Evolutionary conservation across 2,888 invertebrate species (phyloP), one percentile per base, ranked within the genome.

Genomic region (Julus scandinavius): DNA sequence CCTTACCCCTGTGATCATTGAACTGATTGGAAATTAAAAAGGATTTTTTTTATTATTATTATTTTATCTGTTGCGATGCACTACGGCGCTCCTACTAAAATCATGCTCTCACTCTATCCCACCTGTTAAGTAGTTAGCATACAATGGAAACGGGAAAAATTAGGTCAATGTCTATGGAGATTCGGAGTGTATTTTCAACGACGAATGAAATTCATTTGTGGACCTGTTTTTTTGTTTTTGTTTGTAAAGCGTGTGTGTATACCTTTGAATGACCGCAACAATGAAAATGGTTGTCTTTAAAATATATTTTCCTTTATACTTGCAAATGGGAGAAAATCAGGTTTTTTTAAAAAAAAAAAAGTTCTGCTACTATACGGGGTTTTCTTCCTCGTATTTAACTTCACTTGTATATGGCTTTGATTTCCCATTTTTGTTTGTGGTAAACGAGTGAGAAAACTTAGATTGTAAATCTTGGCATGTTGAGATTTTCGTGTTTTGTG

Each of bases 131-230:
- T 17, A 17, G 49, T 86, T 86, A 50, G 86, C 86, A 86, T 86
- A 86, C 86, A 49, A 86, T 45, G 29, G 49, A 49, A 49, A 49
- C 3, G 40, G 84, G 84, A 15, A 50, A 86, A 86, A 49, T 86
- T 86, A 86, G 86, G 86, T 86, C 86, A 86, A 86, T 86, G 86
- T 86, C 86, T 86, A 45, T 86, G 84, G 58, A 63, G 58, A 63
- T 63, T 63, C 58, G 17, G 58, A 3, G 58, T 63, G 58, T 63
- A 63, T 63, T 63, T 63, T 63, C 58, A 63, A 6, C 58, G 2
- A 3, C 58, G 58, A 63, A 63, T 63, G 58, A 17, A 63, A 63
- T n/a, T 17, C n/a, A 63, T 63, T 54, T 63, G 58, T n/a, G 58
- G n/a, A 63, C 58, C 58, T 63, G 58, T 17, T 63, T 63, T n/a